These are phyloP conservation scores for Phalacrocorax aristotelis DNA, from an alignment of 2,113 vertebrate genomes.

Conservation along the genomic window DNA sequence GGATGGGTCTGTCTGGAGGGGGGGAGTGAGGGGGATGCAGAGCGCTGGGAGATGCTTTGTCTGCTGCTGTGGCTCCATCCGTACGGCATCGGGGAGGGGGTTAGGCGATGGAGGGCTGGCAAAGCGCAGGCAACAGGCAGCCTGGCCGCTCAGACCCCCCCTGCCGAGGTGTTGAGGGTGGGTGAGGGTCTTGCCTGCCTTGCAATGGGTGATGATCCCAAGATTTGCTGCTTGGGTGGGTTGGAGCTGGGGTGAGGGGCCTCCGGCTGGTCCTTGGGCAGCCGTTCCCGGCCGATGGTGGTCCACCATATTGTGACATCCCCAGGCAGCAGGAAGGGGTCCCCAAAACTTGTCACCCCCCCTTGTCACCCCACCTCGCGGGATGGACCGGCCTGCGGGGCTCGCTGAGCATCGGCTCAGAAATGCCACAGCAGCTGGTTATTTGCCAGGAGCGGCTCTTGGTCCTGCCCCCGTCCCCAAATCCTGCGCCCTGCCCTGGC, in stretches of 20 bases:
- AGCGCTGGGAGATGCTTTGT: not conserved
- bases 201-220: not conserved
- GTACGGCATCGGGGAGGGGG: not conserved
- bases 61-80: not conserved
- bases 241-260: not conserved
- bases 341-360: not conserved
- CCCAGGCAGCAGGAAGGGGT: not conserved
- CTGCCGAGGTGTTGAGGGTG: accelerated
- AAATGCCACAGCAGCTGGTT: not conserved
- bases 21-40: not conserved
- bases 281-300: not conserved
- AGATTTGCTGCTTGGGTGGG: not conserved
- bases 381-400: not conserved
- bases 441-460: not conserved
- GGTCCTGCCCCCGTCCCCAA: not conserved
- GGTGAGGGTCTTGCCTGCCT: not conserved
- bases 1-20: not conserved
- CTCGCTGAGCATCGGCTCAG: not conserved
- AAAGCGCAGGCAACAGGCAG: not conserved
- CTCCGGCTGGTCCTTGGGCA: accelerated
- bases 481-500: not conserved
- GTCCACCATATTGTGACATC: accelerated
- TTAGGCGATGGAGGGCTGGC: not conserved
- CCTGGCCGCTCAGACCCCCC: not conserved
- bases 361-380: accelerated